Evolutionary conservation across 2,797 vertebrate genomes (phyloP), one percentile per base, ranked within the genome.

Genomic region (Hemibagrus guttatus): DNA sequence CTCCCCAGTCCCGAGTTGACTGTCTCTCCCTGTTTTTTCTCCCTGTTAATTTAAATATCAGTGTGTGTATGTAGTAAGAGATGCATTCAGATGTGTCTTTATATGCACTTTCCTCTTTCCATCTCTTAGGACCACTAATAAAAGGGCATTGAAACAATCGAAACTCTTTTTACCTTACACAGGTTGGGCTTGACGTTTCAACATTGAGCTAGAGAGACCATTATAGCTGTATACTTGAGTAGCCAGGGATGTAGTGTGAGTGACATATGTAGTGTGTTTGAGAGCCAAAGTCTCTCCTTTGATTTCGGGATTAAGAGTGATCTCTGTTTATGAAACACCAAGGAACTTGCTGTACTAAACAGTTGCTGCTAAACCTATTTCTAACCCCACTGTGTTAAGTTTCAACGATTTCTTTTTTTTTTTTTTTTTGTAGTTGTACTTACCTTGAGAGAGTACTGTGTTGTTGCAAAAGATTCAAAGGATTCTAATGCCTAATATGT

Each of bases 91-190:
- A 86, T 90, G 83, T 92, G 91, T 92, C 92, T 94, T 94, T 90
- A 95, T 94, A 94, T 95, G 96, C 95, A 96, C 96, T 96, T 95
- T 95, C 93, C 93, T 95, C 95, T 95, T 95, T 95, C 93, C 93
- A 94, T 95, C 93, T 94, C 69, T 80, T 88, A 88, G 93, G 94
- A 96, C 94, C 94, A 95, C 95, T 96, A 94, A 75, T 94, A 94
- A 95, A 92, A 95, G 95, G 95, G 95, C 95, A 96, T 96, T 96
- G 93, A 94, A 94, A 94, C 94, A 93, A 94, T 94, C 91, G 92
- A 92, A 92, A 94, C 92, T 92, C 90, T 92, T 94, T 39, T 92
- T 91, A 94, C 92, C 89, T 91, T 90, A 93, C 90, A 90, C 92
- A 91, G 92, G 86, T 87, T 89, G 84, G 86, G 87, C 88, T 90